Evolutionary conservation across 2,888 invertebrate genomes (phyloP).

Genomic region (Eristalis arbustorum): DNA sequence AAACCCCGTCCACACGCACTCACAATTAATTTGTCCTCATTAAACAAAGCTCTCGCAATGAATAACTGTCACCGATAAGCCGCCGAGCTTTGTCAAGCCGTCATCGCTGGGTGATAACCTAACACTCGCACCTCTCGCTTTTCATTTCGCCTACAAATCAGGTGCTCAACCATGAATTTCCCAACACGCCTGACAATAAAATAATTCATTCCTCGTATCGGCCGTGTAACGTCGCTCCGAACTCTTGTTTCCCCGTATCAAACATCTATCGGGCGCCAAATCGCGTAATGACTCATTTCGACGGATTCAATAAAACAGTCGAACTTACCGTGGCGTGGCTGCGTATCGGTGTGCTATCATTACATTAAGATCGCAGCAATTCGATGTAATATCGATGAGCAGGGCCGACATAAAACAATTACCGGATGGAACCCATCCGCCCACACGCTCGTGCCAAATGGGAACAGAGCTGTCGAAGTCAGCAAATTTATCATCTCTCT

Average conservation of each 20-base stretch:
- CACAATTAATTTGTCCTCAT: background rate
- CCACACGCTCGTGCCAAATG: background rate
- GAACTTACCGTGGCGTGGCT: conserved; percentile 19
- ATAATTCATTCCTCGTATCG: conserved; percentile 32
- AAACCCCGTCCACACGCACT: background rate
- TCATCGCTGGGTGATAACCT: background rate
- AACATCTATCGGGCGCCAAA: conserved; percentile 40
- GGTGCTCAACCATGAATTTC: conserved; percentile 4
- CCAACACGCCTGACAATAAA: background rate
- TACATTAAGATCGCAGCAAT: conserved; percentile 60
- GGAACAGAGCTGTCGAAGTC: background rate
- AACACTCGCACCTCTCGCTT: conserved; percentile 3
- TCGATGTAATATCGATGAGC: conserved; percentile 65
- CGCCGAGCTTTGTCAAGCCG: background rate
- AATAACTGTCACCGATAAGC: background rate
- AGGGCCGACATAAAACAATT: conserved; percentile 65
- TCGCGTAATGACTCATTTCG: conserved; percentile 57
- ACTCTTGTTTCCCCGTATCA: conserved; percentile 1
- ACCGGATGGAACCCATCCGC: conserved; percentile 19
- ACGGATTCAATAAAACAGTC: conserved; percentile 60
- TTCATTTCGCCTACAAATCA: conserved; percentile 26
- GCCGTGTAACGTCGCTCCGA: background rate
- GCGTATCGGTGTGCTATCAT: conserved; percentile 46
- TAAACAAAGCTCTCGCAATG: background rate
- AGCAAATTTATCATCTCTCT: conserved; percentile 51